Percentiles rank a stretch among this genome's conserved stretches.
Conservation (phyloP, 2,797 vertebrate species). For the Melanotaenia nigrans region DNA sequence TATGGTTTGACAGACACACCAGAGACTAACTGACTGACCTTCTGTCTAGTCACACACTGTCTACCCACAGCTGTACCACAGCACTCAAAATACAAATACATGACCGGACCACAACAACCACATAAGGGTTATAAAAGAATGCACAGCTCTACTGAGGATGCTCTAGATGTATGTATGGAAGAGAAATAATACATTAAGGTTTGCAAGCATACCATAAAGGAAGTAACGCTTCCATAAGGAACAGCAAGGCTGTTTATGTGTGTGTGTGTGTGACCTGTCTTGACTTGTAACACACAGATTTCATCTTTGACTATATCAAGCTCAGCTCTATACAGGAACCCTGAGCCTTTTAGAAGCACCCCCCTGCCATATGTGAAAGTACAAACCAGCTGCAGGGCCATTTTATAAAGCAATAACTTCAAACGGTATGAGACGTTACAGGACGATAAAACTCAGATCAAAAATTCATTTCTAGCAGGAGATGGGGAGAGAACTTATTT, state of each 20-base stretch:
- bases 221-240: conserved; percentile 18
- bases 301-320: conserved; percentile 31
- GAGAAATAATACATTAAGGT: conserved; percentile 7
- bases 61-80: conserved; percentile 35
- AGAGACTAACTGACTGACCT: conserved; percentile 65
- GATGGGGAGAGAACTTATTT: conserved; percentile 43
- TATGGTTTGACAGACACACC: conserved; percentile 33
- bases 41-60: conserved; percentile 62
- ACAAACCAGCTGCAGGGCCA: conserved; percentile 60
- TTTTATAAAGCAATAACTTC: conserved; percentile 72
- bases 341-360: conserved; percentile 55
- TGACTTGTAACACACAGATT: conserved; percentile 42
- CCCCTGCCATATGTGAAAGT: conserved; percentile 50
- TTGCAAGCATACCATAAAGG: conserved; percentile 21
- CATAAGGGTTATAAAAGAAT: conserved; percentile 42
- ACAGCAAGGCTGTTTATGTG: conserved; percentile 1
- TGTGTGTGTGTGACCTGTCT: conserved; percentile 30
- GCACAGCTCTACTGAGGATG: conserved; percentile 27
- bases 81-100: conserved; percentile 32
- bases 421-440: conserved; percentile 65
- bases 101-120: conserved; percentile 38
- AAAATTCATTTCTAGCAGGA: conserved; percentile 63
- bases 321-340: conserved; percentile 46
- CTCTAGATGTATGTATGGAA: conserved; percentile 19
- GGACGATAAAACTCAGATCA: conserved; percentile 68